Conservation (phyloP, 2,888 invertebrate species). For the Bedellia somnulentella region DNA sequence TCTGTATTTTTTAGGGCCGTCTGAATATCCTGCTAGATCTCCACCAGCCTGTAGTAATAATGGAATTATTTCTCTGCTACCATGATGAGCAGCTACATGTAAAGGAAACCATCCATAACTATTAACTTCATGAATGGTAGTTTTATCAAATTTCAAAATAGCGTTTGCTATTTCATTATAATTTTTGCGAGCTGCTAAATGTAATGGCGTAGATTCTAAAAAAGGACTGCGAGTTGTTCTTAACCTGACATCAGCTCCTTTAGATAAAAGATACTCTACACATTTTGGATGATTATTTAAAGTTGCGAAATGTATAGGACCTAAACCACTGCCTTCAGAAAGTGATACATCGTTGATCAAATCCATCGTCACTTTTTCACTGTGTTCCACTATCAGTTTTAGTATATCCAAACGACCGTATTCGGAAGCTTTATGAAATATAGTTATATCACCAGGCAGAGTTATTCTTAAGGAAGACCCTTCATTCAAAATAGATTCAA, state of each 20-base stretch:
- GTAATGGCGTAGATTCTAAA: conserved; percentile 42
- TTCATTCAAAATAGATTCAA: conserved; percentile 38
- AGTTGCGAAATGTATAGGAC: conserved; percentile 59
- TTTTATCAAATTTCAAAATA: conserved; percentile 35
- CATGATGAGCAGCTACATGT: conserved; percentile 54
- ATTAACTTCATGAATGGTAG: conserved; percentile 41
- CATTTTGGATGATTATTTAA: conserved; percentile 47
- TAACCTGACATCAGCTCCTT: conserved; percentile 40
- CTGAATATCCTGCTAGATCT: conserved; percentile 38
- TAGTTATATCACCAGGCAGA: conserved; percentile 46
- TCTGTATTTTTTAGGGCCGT: conserved; percentile 33
- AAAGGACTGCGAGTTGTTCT: conserved; percentile 40
- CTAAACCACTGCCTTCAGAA: conserved; percentile 39
- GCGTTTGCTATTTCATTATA: conserved; percentile 30
- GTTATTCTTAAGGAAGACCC: conserved; percentile 43
- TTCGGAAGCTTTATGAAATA: conserved; percentile 64
- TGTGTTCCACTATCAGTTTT: conserved; percentile 43
- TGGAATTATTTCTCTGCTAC: conserved; percentile 59
- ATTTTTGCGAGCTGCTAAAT: conserved; percentile 44
- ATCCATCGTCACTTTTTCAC: conserved; percentile 25
- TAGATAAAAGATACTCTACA: conserved; percentile 37
- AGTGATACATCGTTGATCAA: conserved; percentile 32
- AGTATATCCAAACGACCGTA: conserved; percentile 56
- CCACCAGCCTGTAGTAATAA: conserved; percentile 42
- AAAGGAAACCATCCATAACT: conserved; percentile 36